Percentiles rank a stretch among this genome's conserved stretches.
phyloP scores from a whole-genome alignment of 1,140 invertebrate genomes.

The Heliconius nattereri region DNA sequence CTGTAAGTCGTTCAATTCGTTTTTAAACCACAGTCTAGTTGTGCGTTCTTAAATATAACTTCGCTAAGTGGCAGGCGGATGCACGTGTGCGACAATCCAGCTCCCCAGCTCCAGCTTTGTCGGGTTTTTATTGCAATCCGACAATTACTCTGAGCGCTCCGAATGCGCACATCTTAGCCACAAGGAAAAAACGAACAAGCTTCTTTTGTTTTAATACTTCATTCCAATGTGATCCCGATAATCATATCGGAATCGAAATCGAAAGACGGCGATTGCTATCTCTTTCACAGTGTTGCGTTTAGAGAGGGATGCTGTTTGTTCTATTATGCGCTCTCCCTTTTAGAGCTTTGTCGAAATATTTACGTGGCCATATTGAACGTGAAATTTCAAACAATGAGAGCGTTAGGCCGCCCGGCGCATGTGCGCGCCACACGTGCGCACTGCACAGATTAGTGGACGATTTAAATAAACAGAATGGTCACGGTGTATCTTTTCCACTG shows the following conservation, averaged over 20 bases:
- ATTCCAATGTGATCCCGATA: constrained; percentile 20
- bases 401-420: constrained; percentile 51
- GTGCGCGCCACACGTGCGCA: constrained; percentile 71
- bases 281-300: constrained; percentile 40
- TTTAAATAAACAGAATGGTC: constrained; percentile 70
- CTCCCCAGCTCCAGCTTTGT: constrained; percentile 48
- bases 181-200: constrained; percentile 34
- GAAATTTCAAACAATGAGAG: constrained; percentile 76
- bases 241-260: constrained; percentile 40
- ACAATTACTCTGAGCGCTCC: constrained; percentile 43
- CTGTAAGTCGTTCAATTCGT: background rate
- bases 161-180: constrained; percentile 40
- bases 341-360: constrained; percentile 79
- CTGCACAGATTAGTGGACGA: constrained; percentile 55
- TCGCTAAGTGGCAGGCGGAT: constrained; percentile 69
- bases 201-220: constrained; percentile 44
- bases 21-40: background rate
- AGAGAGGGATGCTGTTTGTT: constrained; percentile 65
- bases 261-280: constrained; percentile 40
- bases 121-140: constrained; percentile 63
- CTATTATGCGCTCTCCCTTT: constrained; percentile 71
- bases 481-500: constrained; percentile 40
- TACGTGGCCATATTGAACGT: constrained; percentile 75
- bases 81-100: constrained; percentile 70
- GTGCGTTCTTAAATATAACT: constrained; percentile 63